phyloP scores from a whole-genome alignment of 2,888 invertebrate genomes.

The Agonopterix alstromeriana region DNA sequence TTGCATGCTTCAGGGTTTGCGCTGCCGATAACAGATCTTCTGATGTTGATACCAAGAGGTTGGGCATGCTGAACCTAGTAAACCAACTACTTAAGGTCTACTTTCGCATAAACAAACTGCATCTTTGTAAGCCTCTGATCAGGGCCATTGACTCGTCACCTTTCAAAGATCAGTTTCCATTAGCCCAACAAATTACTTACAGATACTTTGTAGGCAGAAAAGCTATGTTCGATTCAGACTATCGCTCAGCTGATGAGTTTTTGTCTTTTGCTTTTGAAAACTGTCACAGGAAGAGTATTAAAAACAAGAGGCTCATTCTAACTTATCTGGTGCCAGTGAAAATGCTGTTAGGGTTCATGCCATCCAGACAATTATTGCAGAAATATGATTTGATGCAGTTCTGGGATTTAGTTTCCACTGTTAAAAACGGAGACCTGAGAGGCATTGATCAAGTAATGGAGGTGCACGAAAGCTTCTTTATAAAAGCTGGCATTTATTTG shows the following conservation, averaged over 20 bases:
- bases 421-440: conserved; percentile 92
- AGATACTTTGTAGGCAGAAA: conserved; percentile 98
- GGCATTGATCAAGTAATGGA: conserved; percentile 90
- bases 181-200: conserved; percentile 97
- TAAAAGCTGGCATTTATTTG: conserved; percentile 97
- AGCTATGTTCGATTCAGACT: conserved; percentile 99
- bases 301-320: conserved; percentile 94
- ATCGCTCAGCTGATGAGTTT: conserved; percentile 93
- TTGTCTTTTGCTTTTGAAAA: conserved; percentile 94
- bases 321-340: conserved; percentile 98
- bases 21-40: conserved; percentile 95
- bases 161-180: conserved; percentile 91
- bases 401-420: conserved; percentile 90
- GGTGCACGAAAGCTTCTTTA: conserved; percentile 93
- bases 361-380: conserved; percentile 85
- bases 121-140: conserved; percentile 95
- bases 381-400: conserved; percentile 96
- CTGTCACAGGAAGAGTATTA: conserved; percentile 87
- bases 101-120: conserved; percentile 93
- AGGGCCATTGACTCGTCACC: conserved; percentile 96
- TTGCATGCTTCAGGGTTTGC: conserved; percentile 96
- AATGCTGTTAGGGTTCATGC: conserved; percentile 97
- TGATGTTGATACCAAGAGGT: conserved; percentile 93
- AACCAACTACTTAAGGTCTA: conserved; percentile 97
- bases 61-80: conserved; percentile 96